Evolutionary conservation across 2,797 vertebrate species (phyloP).

Genomic region (Molossus alvarezi): DNA sequence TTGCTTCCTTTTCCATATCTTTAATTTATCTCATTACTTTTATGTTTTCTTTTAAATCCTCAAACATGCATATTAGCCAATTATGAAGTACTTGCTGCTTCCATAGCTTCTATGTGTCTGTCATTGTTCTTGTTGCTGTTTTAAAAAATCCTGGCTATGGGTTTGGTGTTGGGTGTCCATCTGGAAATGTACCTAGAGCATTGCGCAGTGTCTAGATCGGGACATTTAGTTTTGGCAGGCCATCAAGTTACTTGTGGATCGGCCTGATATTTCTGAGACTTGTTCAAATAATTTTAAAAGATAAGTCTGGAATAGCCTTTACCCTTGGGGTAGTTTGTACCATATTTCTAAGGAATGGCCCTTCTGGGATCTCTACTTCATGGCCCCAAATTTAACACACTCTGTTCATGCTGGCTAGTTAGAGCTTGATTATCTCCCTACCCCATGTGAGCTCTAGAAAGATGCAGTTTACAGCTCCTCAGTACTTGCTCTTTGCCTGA

Average conservation of each 20-base stretch:
- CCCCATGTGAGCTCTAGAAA: not conserved
- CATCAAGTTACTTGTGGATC: not conserved
- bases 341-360: not conserved
- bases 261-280: not conserved
- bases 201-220: not conserved
- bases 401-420: not conserved
- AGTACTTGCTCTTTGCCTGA: not conserved
- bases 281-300: not conserved
- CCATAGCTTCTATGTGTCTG: not conserved
- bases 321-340: not conserved
- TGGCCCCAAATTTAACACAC: not conserved
- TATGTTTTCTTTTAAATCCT: conserved; percentile 19
- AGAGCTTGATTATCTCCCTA: not conserved
- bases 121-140: not conserved
- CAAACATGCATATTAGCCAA: not conserved
- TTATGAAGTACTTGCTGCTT: not conserved
- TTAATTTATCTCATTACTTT: not conserved
- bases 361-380: not conserved
- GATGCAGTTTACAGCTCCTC: not conserved
- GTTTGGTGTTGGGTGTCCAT: not conserved
- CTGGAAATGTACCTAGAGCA: not conserved
- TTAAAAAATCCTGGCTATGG: not conserved
- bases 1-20: conserved; percentile 39
- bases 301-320: not conserved
- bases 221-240: not conserved